Percentiles rank a stretch among this genome's conserved stretches.
These are phyloP conservation scores for Tribolium madens DNA, from an alignment of 1,140 invertebrate genomes.

Conservation along the genomic window DNA sequence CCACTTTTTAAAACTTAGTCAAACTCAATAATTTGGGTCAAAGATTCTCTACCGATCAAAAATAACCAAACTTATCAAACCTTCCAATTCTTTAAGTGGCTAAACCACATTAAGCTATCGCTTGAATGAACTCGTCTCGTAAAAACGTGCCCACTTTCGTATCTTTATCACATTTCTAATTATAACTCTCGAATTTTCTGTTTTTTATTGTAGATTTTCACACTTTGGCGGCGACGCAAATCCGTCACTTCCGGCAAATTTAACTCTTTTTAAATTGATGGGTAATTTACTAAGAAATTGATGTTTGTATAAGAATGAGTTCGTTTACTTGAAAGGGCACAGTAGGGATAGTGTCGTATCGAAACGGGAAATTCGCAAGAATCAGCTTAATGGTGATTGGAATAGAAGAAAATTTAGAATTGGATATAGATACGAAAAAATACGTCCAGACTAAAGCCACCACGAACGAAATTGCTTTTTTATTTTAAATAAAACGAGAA, in stretches of 20 bases:
- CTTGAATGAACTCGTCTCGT: neutral
- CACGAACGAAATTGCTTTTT: neutral
- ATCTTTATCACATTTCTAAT: slow-evolving; percentile 1
- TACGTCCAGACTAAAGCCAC: neutral
- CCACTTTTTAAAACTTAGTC: neutral
- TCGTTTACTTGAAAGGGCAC: slow-evolving; percentile 3
- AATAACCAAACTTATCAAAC: neutral
- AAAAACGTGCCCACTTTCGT: slow-evolving; percentile 15
- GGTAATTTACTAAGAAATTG: slow-evolving; percentile 15
- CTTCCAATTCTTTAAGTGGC: slow-evolving; percentile 14
- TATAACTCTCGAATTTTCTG: neutral
- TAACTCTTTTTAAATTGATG: neutral
- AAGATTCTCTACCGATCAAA: neutral
- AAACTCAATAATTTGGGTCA: slow-evolving; percentile 1
- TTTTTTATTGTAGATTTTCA: neutral
- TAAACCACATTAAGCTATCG: neutral
- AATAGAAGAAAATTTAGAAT: neutral
- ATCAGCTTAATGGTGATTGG: neutral
- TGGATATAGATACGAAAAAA: neutral
- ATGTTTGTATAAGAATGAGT: slow-evolving; percentile 16
- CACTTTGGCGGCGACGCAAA: neutral
- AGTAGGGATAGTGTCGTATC: neutral
- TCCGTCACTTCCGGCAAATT: slow-evolving; percentile 15
- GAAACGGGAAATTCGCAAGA: neutral
- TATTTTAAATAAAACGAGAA: neutral